phyloP scores from a whole-genome alignment of 1,140 invertebrate species.

The Conus betulinus region DNA sequence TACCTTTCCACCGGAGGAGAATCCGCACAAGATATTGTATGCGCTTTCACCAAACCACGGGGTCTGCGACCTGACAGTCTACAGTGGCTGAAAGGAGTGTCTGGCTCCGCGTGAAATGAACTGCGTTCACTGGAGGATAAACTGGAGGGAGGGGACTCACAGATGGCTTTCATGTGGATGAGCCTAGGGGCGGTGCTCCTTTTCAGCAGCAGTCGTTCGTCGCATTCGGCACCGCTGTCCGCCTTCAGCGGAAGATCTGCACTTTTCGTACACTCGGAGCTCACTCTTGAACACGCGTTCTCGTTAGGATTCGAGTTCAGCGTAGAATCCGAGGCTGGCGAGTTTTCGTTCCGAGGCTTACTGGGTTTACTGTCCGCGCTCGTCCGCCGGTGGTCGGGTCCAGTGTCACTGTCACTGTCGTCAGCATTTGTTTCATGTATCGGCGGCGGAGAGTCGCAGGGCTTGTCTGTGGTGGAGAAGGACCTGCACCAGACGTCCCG shows the following conservation, averaged over 20 bases:
- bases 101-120: background rate
- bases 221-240: background rate
- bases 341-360: background rate
- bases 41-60: background rate
- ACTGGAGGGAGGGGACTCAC: slow-evolving; percentile 1
- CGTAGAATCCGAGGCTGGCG: background rate
- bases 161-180: slow-evolving; percentile 11
- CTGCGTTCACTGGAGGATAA: background rate
- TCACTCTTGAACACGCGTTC: background rate
- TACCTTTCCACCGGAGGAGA: background rate
- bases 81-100: background rate
- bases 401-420: background rate
- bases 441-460: background rate
- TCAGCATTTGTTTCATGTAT: background rate
- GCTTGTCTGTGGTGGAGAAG: background rate
- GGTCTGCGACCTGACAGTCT: background rate
- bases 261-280: background rate
- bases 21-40: background rate
- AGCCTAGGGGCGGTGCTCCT: background rate
- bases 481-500: slow-evolving; percentile 11
- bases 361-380: background rate
- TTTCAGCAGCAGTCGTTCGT: background rate
- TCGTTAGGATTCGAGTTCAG: background rate
- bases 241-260: background rate
- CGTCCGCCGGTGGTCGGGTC: background rate